phyloP scores from a whole-genome alignment of 35 echinoderm and acorn worm genomes.

The Apostichopus parvimensis region DNA sequence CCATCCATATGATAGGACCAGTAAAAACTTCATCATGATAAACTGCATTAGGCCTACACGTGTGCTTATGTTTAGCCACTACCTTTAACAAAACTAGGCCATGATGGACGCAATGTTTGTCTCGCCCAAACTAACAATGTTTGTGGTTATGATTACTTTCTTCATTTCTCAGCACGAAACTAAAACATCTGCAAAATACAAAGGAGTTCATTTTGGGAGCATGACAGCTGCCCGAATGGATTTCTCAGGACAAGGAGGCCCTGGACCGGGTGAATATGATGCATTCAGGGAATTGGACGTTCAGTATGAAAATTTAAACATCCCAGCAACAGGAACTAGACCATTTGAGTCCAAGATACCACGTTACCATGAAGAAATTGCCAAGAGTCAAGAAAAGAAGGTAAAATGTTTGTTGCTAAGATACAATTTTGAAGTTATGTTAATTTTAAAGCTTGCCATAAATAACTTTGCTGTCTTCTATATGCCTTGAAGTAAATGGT shows the following conservation, averaged over 20 bases:
- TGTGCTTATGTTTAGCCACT: too few species aligned
- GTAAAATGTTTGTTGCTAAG: conserved; percentile 31
- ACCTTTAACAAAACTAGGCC: background rate
- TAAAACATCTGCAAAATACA: conserved; percentile 94
- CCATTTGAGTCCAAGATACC: conserved; percentile 88
- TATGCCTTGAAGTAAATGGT: too few species aligned
- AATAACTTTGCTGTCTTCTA: too few species aligned
- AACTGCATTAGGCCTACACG: too few species aligned
- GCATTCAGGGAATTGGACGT: conserved; percentile 61
- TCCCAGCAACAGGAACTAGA: conserved; percentile 54
- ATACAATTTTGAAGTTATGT: background rate
- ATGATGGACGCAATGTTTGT: background rate
- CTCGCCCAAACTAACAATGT: too few species aligned
- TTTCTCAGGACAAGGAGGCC: conserved; percentile 81
- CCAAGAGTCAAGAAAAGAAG: conserved; percentile 86
- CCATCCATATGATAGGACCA: too few species aligned
- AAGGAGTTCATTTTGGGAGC: conserved; percentile 91
- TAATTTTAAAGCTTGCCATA: too few species aligned
- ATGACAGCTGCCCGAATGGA: conserved; percentile 90
- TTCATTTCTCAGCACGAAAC: conserved; percentile 70
- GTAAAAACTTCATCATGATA: too few species aligned
- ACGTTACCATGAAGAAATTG: conserved; percentile 90
- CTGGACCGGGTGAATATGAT: conserved; percentile 95
- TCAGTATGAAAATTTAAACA: conserved; percentile 72
- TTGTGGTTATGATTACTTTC: background rate